Evolutionary conservation across 1,140 invertebrate genomes (phyloP), one percentile per base, ranked within the genome.

Genomic region (Cheumatopsyche charites): DNA sequence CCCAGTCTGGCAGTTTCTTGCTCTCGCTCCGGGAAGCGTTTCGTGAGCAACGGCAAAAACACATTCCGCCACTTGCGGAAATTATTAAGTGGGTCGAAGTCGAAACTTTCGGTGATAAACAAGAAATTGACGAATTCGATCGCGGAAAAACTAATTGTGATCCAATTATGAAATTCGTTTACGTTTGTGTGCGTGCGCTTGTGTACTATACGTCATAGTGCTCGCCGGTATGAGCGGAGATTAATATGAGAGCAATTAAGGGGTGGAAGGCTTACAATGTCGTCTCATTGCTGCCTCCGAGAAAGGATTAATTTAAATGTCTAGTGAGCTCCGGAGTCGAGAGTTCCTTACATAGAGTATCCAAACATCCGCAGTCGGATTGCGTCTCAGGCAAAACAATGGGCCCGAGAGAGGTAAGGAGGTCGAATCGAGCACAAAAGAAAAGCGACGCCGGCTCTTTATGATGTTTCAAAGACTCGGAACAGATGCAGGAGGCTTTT

Each of bases 241-340:
- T 58, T 58, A 58, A 58, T 58, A 58, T 58, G 55, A 58, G 55
- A 58, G 55, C 55, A 58, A 58, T 58, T 58, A 58, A 58, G 55
- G 55, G 23, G 55, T 58, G 55, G 55, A 58, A 58, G 55, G 55
- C 55, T 58, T 25, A 58, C 55, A 58, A 58, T 58, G 55, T 58
- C 55, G 55, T 58, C 55, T 58, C 55, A 58, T 58, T 58, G 55
- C 55, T 52, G 47, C 55, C 23, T 23, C 23, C 19, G 55, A 58
- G 55, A 58, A 58, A 58, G 55, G 55, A 58, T 58, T 58, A 58
- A 58, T 58, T 58, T 58, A 58, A 58, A 58, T 58, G 55, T 58
- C 55, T 58, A 58, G 55, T 58, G 55, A 58, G 55, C 55, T 58
- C 55, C 21, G 55, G n/a, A 58, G 55, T 19, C 29, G 29, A 36